Percentiles rank a stretch among this genome's conserved stretches.
Conservation (phyloP, 2,888 invertebrate genomes). For the Agriopis aurantiaria region DNA sequence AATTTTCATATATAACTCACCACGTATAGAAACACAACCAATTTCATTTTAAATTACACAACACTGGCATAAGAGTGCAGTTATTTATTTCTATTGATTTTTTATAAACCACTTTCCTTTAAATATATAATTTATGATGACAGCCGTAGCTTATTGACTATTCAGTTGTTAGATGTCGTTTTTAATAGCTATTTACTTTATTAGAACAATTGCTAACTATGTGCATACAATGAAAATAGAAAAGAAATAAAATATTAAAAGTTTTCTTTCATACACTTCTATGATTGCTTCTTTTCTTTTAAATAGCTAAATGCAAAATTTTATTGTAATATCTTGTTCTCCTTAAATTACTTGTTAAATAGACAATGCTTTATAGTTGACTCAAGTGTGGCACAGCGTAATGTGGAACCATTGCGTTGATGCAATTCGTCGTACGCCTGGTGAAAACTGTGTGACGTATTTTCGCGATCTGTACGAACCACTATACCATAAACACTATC, state of each 20-base stretch:
- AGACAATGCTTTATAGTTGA: too few species aligned
- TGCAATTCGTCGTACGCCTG: too few species aligned
- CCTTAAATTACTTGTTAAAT: too few species aligned
- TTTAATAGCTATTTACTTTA: not conserved
- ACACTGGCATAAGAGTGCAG: not conserved
- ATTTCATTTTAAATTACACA: constrained; percentile 2
- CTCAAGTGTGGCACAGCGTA: too few species aligned
- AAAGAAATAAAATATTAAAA: not conserved
- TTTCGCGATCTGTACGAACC: too few species aligned
- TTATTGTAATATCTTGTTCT: too few species aligned
- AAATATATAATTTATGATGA: constrained; percentile 3
- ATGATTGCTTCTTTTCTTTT: too few species aligned
- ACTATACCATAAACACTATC: too few species aligned
- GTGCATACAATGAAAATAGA: not conserved
- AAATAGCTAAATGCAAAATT: too few species aligned
- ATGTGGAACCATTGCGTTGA: too few species aligned
- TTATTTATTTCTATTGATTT: not conserved
- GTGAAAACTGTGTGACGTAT: too few species aligned
- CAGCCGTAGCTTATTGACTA: not conserved
- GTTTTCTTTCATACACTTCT: not conserved
- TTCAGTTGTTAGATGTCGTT: not conserved
- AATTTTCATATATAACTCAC: not conserved
- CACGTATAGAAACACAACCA: not conserved
- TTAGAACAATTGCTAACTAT: not conserved
- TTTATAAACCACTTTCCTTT: constrained; percentile 4